Percentiles rank a stretch among this genome's conserved stretches.
Conservation (phyloP, 2,113 vertebrate species). For the Oxyruncus cristatus region DNA sequence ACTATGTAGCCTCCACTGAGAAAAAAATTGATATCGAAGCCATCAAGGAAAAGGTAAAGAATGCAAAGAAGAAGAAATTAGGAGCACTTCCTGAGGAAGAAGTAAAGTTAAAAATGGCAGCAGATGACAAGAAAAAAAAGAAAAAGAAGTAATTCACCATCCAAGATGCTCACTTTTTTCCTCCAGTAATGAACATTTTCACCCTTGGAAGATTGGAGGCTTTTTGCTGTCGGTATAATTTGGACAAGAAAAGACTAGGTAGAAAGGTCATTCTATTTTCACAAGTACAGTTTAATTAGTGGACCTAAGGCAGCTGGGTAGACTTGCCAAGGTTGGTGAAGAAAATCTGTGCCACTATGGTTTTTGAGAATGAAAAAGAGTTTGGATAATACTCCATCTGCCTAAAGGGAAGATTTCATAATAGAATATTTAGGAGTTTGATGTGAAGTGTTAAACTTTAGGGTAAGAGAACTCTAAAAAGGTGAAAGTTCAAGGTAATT, state of each 20-base stretch:
- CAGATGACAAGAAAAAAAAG: slow-evolving; percentile 80
- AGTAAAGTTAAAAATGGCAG: slow-evolving; percentile 69
- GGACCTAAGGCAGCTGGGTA: not conserved
- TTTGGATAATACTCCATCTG: not conserved
- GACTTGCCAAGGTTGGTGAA: not conserved
- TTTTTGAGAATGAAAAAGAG: not conserved
- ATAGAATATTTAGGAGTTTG: not conserved
- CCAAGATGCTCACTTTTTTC: not conserved
- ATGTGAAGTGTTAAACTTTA: not conserved
- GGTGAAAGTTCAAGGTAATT: not conserved
- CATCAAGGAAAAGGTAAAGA: slow-evolving; percentile 93
- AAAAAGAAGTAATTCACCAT: slow-evolving; percentile 64
- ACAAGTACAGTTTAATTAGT: not conserved
- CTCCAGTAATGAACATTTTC: not conserved
- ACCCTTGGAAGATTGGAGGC: not conserved
- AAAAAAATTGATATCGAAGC: slow-evolving; percentile 88
- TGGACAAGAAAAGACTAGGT: not conserved
- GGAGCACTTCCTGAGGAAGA: slow-evolving; percentile 86
- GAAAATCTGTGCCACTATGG: not conserved
- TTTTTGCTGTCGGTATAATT: not conserved
- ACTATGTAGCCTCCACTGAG: slow-evolving; percentile 77
- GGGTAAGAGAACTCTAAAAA: not conserved
- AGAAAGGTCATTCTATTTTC: not conserved
- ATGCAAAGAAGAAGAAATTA: slow-evolving; percentile 91
- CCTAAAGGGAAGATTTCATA: not conserved